phyloP scores from a whole-genome alignment of 1,140 invertebrate species.

The Bombus confusus region DNA sequence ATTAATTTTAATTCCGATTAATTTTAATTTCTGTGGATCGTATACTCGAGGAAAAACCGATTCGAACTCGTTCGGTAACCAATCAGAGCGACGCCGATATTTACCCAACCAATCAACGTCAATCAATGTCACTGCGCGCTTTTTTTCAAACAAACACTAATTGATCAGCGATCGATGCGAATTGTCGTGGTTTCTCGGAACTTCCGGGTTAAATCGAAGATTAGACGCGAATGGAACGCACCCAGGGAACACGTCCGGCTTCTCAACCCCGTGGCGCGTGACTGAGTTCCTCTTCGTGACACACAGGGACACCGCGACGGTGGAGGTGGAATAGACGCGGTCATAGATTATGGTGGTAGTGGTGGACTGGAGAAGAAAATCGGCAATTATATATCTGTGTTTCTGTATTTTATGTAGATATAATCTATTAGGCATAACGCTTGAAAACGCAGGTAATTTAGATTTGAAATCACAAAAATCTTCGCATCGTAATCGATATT shows the following conservation, averaged over 20 bases:
- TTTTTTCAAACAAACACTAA: background rate
- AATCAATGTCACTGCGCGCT: background rate
- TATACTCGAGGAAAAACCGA: background rate
- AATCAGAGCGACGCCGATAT: background rate
- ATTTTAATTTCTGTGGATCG: background rate
- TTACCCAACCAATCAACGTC: slow-evolving; percentile 15
- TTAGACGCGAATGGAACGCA: slow-evolving; percentile 17
- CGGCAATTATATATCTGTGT: background rate
- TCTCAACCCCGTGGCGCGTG: slow-evolving; percentile 67
- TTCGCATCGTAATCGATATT: background rate
- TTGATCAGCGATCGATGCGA: background rate
- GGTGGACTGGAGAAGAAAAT: slow-evolving; percentile 19
- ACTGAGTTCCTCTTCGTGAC: slow-evolving; percentile 66
- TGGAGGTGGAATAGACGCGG: slow-evolving; percentile 53
- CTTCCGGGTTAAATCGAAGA: background rate
- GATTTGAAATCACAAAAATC: background rate
- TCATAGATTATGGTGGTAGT: slow-evolving; percentile 31
- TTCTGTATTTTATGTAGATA: background rate
- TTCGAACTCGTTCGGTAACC: background rate
- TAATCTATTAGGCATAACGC: too few species aligned
- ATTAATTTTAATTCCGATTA: too few species aligned
- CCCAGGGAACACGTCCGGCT: slow-evolving; percentile 61
- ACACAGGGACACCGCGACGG: slow-evolving; percentile 41
- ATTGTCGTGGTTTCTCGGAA: background rate
- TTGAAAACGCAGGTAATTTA: background rate